A percentile compares a stretch with the other conserved stretches of the same genome.
Conservation (phyloP, 2,113 vertebrate genomes). For the Pluvianellus socialis region DNA sequence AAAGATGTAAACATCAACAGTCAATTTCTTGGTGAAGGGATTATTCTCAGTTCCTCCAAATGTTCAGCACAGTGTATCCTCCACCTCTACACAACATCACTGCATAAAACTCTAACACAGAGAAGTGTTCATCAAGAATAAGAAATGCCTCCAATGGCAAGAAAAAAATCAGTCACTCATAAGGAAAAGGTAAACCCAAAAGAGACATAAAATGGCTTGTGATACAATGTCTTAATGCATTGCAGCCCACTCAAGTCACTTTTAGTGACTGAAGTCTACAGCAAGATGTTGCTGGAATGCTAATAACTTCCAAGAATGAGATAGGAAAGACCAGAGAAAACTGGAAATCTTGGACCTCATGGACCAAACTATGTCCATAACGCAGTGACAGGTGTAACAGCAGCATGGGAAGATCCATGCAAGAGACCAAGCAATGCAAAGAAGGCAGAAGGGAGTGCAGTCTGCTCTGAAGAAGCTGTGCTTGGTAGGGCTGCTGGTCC, state of each 20-base stretch:
- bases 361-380: background rate
- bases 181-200: background rate
- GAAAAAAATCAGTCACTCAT: background rate
- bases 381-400: background rate
- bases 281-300: background rate
- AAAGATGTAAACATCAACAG: background rate
- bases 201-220: background rate
- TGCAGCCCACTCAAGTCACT: background rate
- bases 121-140: background rate
- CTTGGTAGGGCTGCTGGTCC: background rate
- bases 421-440: background rate
- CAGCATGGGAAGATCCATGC: background rate
- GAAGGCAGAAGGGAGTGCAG: rapidly evolving
- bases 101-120: background rate
- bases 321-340: background rate
- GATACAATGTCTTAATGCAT: background rate
- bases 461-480: background rate
- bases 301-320: background rate
- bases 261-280: background rate
- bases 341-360: background rate
- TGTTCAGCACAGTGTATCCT: background rate
- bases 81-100: background rate
- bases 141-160: background rate
- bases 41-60: background rate
- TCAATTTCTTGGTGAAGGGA: background rate